phyloP scores from a whole-genome alignment of 2,797 vertebrate genomes.

The Phalloptychus januarius region DNA sequence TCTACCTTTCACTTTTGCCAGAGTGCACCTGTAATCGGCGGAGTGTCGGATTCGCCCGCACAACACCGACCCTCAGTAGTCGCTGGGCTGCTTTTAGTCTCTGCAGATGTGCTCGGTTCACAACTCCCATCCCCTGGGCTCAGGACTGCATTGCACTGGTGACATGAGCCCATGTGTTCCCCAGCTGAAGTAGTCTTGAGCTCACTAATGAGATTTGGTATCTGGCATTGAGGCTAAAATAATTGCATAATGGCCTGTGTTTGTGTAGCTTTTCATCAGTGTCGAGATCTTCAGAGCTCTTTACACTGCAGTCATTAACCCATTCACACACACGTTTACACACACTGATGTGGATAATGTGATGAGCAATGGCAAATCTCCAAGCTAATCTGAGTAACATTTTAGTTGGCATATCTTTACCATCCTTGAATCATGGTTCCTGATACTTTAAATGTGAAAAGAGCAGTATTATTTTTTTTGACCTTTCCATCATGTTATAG shows the following conservation, averaged over 20 bases:
- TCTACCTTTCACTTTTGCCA: constrained; percentile 1
- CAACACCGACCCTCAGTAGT: constrained; percentile 29
- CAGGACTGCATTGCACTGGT: constrained; percentile 56
- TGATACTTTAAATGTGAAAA: not conserved
- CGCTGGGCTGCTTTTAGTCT: constrained; percentile 35
- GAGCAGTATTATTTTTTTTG: no score
- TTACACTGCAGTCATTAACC: not conserved
- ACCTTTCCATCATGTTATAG: no score
- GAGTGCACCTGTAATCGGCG: constrained; percentile 48
- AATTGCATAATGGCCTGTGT: not conserved
- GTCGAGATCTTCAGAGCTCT: not conserved
- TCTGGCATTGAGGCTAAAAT: constrained; percentile 3
- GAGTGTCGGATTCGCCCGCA: constrained; percentile 29
- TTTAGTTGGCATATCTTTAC: not conserved
- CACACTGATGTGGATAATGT: not conserved
- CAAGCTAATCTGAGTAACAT: not conserved
- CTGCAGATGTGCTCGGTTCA: constrained; percentile 40
- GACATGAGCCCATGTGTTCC: constrained; percentile 15
- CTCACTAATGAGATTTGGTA: constrained; percentile 40
- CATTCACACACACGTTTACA: not conserved
- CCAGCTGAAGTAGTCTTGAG: constrained; percentile 25
- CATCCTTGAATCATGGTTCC: not conserved
- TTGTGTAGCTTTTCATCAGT: not conserved
- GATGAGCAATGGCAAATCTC: not conserved
- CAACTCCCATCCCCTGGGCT: constrained; percentile 33